Base-by-base conservation (phyloP, 53 echinoderm and acorn worm genomes). In the Holothuria scabra region DNA sequence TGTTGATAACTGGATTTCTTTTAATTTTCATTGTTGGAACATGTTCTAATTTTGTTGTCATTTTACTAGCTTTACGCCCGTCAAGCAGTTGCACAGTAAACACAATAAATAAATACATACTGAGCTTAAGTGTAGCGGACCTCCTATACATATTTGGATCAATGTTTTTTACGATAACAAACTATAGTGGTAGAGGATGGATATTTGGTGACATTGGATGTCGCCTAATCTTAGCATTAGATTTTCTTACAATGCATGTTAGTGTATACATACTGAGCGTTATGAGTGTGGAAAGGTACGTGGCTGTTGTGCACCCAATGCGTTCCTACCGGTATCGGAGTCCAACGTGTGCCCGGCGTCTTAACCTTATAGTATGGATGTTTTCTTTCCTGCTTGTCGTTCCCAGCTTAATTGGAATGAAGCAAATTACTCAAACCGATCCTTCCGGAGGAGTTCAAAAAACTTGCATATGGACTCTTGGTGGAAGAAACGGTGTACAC, bases 221-320 rank as follows among this genome's bases (percentile, higher is more conserved):
- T 64, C 76, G 86, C 16, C 23, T 86, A 26, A 89, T 86, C 37
- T 48, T 88, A 20, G 79, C 89, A 26, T 46, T 83, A 29, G 92
- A 92, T 28, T 41, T 92, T 46, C 29, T 92, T 29, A 86, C 89
- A 49, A 83, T 59, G 80, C 38, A 33, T 19, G 89, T 84, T 4
- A 84, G 91, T 22, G 87, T 87, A 8, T 91, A 87, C 30, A 87
- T 91, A 33, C 72, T 91, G 20, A 79, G 84, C 1, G 87, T 87
- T 19, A 91, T 91, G 91, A 91, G 91, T 67, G 76, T 91, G 35
- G 91, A 92, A 75, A 74, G 92, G 9, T 92, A 89, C 48, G 83
- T 92, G 22, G 92, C 89, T 13, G 84, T 92, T 7, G 86, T 89
- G n/a, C 87, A 86, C 26, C 92, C 92, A 12, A 92, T 92, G 92